Evolutionary conservation across 2,113 vertebrate species (phyloP).

Genomic region (pig (Sus scrofa)): T2T-Sscrofa CM000813.6:102121501-102122000

Average conservation of each 20-base stretch:
- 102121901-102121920: background rate
- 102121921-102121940: background rate
- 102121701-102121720: background rate
- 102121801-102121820: background rate
- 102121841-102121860: background rate
- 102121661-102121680: background rate
- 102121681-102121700: background rate
- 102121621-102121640: background rate
- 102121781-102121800: background rate
- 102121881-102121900: background rate
- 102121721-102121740: background rate
- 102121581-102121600: constrained; percentile 45
- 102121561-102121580: constrained; percentile 6
- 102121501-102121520: background rate
- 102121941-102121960: background rate
- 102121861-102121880: background rate
- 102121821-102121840: background rate
- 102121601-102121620: background rate
- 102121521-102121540: constrained; percentile 22
- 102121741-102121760: background rate
- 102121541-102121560: background rate
- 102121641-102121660: background rate
- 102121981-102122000: constrained; percentile 9
- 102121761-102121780: background rate
- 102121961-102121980: background rate